Percentiles rank a stretch among this genome's conserved stretches.
Conservation (phyloP, 2,113 vertebrate genomes). For the Aythya baeri region DNA sequence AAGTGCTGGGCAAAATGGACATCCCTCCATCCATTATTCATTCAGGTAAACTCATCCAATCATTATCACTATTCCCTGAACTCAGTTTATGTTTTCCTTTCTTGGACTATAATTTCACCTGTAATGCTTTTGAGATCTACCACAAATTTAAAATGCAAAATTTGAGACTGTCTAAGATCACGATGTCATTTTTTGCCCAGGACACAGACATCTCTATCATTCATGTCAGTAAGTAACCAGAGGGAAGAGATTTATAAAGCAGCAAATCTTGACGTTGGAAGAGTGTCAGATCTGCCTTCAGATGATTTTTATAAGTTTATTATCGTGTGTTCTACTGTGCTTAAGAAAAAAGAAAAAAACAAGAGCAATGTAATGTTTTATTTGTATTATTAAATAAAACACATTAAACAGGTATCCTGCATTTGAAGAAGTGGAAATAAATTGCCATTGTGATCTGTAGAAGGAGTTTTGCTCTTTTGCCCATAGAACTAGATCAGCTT, state of each 20-base stretch:
- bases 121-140: neutral
- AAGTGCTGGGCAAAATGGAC: neutral
- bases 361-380: neutral
- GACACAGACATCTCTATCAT: neutral
- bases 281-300: neutral
- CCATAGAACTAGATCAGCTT: neutral
- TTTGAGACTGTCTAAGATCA: neutral
- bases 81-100: neutral
- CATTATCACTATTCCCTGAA: neutral
- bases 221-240: neutral
- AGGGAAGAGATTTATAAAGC: neutral
- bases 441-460: neutral
- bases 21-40: neutral
- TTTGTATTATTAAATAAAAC: neutral
- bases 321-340: neutral
- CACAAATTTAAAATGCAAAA: neutral
- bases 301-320: neutral
- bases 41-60: neutral
- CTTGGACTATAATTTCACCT: neutral
- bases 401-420: neutral
- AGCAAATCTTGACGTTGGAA: neutral
- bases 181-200: fast-evolving
- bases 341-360: neutral
- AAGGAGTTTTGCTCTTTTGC: neutral
- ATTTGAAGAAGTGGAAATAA: neutral